Conservation (phyloP, 2,113 vertebrate genomes). For the Scopus umbretta region DNA sequence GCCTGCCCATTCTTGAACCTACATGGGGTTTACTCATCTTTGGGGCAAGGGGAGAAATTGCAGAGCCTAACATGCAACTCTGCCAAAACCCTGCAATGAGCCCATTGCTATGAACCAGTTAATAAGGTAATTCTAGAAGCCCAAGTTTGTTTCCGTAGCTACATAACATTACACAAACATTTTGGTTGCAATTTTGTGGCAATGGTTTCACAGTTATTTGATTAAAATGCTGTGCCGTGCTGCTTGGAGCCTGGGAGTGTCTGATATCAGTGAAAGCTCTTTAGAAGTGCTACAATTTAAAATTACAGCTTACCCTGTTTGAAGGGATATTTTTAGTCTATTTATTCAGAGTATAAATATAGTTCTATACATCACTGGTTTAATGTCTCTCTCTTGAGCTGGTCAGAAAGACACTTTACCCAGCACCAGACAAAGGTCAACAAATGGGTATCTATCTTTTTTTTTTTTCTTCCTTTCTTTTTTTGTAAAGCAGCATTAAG, state of each 20-base stretch:
- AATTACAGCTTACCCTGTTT: slow-evolving; percentile 64
- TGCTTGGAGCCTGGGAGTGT: slow-evolving; percentile 56
- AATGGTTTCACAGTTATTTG: slow-evolving; percentile 71
- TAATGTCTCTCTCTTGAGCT: slow-evolving; percentile 26
- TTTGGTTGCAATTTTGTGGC: slow-evolving; percentile 72
- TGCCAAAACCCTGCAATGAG: background rate
- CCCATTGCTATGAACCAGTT: slow-evolving; percentile 46
- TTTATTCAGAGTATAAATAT: slow-evolving; percentile 58
- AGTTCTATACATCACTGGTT: slow-evolving; percentile 47
- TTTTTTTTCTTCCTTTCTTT: background rate
- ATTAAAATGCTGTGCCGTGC: slow-evolving; percentile 59
- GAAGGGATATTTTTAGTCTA: slow-evolving; percentile 67
- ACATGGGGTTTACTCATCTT: background rate
- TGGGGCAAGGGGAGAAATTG: background rate
- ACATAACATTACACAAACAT: slow-evolving; percentile 80
- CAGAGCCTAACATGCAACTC: background rate
- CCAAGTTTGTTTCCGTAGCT: slow-evolving; percentile 76
- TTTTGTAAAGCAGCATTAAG: background rate
- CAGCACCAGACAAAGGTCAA: slow-evolving; percentile 23
- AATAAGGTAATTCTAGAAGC: slow-evolving; percentile 74
- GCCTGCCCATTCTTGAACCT: background rate
- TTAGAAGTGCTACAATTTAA: slow-evolving; percentile 63
- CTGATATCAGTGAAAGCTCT: slow-evolving; percentile 62
- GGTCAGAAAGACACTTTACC: slow-evolving; percentile 41
- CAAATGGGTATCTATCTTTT: background rate